Conservation (phyloP, 64 coral and sea anemone species). For the Anthopleura sola region DNA sequence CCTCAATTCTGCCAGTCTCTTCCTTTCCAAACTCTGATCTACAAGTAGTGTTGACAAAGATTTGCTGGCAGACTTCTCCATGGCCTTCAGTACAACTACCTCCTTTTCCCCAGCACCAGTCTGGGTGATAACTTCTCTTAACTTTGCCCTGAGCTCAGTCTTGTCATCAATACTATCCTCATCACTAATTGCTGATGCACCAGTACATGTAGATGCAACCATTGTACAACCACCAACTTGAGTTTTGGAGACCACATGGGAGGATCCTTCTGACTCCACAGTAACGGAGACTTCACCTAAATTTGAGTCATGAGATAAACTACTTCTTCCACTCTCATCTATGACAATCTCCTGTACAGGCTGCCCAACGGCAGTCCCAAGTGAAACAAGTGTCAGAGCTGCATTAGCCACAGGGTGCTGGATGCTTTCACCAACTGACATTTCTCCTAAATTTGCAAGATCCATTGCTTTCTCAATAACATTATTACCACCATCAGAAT, state of each 20-base stretch:
- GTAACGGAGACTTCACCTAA: slow-evolving; percentile 12
- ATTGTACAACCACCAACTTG: not conserved
- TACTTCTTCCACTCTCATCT: slow-evolving; percentile 31
- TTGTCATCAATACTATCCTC: not conserved
- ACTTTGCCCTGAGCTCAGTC: not conserved
- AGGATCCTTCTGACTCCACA: not conserved
- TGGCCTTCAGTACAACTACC: not conserved
- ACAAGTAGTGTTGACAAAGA: not conserved
- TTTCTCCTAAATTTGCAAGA: slow-evolving; percentile 38
- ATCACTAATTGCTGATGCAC: not conserved
- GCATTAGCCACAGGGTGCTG: slow-evolving; percentile 22
- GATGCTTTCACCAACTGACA: not conserved
- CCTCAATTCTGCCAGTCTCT: slow-evolving; percentile 9
- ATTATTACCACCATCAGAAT: not conserved
- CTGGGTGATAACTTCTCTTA: slow-evolving; percentile 17
- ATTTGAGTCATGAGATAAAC: not conserved
- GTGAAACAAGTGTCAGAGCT: slow-evolving; percentile 15
- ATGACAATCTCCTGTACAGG: slow-evolving; percentile 22
- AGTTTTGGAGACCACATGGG: not conserved
- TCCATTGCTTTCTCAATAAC: slow-evolving; percentile 88
- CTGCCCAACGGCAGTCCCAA: not conserved
- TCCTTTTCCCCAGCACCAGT: slow-evolving; percentile 19
- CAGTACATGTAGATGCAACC: not conserved
- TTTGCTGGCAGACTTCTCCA: not conserved
- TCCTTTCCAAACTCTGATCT: slow-evolving; percentile 2